These are phyloP conservation scores for Sarcophaga subvicina DNA, from an alignment of 2,888 invertebrate genomes.

Conservation along the genomic window DNA sequence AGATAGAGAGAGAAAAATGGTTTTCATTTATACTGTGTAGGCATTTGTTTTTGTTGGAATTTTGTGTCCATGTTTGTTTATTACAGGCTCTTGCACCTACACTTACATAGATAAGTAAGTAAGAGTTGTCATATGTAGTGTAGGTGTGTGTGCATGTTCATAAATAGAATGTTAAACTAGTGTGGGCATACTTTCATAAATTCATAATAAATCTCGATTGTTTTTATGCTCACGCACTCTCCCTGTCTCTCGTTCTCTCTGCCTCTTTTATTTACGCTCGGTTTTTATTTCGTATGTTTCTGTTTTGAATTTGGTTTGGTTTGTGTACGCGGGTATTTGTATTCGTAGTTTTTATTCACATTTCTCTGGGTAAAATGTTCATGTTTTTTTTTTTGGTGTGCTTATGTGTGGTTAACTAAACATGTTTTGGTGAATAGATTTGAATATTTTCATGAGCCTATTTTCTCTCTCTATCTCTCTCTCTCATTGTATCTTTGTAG, in stretches of 20 bases:
- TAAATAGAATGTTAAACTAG: no score
- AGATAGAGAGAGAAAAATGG: not conserved
- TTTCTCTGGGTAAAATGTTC: not conserved
- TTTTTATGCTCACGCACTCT: no score
- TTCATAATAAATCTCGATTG: no score
- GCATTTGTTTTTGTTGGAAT: not conserved
- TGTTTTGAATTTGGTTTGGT: not conserved
- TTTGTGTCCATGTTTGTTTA: not conserved
- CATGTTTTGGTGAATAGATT: conserved; percentile 29
- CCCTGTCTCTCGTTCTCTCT: no score
- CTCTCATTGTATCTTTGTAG: not conserved
- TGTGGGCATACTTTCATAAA: no score
- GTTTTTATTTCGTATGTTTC: no score
- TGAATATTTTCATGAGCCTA: conserved; percentile 13
- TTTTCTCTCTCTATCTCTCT: not conserved
- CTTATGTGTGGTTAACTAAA: conserved; percentile 25
- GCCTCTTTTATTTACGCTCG: no score
- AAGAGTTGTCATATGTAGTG: no score
- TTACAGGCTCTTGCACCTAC: not conserved
- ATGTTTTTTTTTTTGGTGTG: not conserved
- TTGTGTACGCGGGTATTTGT: not conserved
- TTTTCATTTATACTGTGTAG: not conserved
- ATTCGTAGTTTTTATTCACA: not conserved
- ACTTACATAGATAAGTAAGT: not conserved
- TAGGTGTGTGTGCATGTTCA: conserved; percentile 2